A percentile compares a stretch with the other conserved stretches of the same genome.
Conservation (phyloP, 2,888 invertebrate species). For the Actias luna region DNA sequence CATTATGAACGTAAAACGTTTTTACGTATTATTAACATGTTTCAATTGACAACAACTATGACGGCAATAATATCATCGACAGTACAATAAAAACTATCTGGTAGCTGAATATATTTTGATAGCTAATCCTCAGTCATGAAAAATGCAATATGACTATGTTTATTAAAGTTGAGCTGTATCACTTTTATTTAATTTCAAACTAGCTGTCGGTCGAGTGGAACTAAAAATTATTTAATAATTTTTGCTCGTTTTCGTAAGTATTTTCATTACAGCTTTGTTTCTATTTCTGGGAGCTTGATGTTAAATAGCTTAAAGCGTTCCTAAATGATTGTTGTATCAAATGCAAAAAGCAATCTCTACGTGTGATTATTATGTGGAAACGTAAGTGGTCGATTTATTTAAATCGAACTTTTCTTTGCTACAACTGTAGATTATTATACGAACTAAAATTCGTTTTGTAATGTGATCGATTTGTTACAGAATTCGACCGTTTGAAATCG, state of each 20-base stretch:
- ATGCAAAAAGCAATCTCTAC: slow-evolving; percentile 9
- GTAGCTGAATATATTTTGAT: not conserved
- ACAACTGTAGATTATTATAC: slow-evolving; percentile 32
- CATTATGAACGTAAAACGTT: too few species aligned
- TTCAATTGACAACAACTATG: not conserved
- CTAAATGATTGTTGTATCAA: too few species aligned
- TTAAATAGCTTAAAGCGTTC: too few species aligned
- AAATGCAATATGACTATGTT: not conserved
- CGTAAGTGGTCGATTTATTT: slow-evolving; percentile 17
- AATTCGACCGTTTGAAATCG: slow-evolving; percentile 31
- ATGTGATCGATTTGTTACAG: slow-evolving; percentile 39
- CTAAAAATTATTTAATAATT: too few species aligned
- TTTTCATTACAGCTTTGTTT: too few species aligned
- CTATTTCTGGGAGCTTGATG: too few species aligned
- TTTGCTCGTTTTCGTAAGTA: too few species aligned
- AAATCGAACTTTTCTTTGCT: slow-evolving; percentile 26
- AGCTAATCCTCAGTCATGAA: not conserved
- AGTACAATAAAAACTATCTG: not conserved
- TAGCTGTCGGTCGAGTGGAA: too few species aligned
- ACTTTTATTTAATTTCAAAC: not conserved
- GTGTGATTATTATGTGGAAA: slow-evolving; percentile 15
- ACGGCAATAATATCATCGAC: not conserved
- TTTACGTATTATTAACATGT: not conserved
- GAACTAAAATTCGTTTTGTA: slow-evolving; percentile 42
- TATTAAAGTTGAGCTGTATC: not conserved